Evolutionary conservation across 37 sponge, comb jelly and placozoan genomes (phyloP).

Genomic region (Aplysina aerophoba): DNA sequence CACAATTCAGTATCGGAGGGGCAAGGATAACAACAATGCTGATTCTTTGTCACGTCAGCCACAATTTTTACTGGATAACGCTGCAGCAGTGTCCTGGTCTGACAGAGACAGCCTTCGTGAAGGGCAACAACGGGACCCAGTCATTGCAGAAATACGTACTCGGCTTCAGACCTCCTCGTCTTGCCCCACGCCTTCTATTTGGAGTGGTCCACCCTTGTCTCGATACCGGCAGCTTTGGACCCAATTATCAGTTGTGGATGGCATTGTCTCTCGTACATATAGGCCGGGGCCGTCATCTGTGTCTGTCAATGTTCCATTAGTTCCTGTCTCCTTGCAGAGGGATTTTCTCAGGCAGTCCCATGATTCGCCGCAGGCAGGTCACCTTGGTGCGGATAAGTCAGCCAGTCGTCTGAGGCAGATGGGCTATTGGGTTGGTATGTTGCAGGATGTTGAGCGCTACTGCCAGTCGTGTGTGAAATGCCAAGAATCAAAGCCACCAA

Average conservation of each 20-base stretch:
- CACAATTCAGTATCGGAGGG: constrained; percentile 37
- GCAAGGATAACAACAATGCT: constrained; percentile 49
- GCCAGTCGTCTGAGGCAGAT: constrained; percentile 13
- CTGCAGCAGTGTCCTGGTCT: no score
- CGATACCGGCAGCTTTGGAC: constrained; percentile 55
- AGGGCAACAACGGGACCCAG: no score
- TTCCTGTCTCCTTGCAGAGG: not conserved
- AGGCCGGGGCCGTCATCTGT: constrained; percentile 5
- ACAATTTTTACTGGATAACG: no score
- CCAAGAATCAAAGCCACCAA: constrained; percentile 16
- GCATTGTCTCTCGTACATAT: constrained; percentile 43
- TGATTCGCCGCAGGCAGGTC: constrained; percentile 41
- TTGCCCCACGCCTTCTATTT: no score
- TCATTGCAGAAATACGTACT: no score
- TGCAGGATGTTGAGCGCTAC: no score
- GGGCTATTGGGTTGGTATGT: constrained; percentile 64
- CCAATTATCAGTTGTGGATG: constrained; percentile 41
- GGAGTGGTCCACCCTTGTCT: constrained; percentile 36
- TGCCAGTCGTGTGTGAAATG: constrained; percentile 48
- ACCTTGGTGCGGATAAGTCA: constrained; percentile 59
- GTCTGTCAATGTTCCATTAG: constrained; percentile 18
- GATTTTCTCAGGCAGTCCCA: constrained; percentile 7
- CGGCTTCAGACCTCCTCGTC: no score
- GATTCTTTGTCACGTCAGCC: no score
- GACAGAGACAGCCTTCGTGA: no score